Evolutionary conservation across 2,113 vertebrate species (phyloP), one percentile per base, ranked within the genome.

Genomic region (Laticauda laticaudata): DNA sequence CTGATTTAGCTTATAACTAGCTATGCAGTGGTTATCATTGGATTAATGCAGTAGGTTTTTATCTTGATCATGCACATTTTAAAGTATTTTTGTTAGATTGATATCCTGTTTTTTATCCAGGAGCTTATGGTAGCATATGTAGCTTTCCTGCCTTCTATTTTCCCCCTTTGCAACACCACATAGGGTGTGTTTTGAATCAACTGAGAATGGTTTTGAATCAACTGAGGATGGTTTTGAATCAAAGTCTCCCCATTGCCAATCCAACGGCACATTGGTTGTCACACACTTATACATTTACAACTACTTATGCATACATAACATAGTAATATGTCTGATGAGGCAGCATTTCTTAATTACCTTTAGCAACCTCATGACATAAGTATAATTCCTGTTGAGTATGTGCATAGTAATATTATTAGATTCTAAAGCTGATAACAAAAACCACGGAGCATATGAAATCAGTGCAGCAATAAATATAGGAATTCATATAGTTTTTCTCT

Each of bases 401-500:
- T 75, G 14, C 24, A 81, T 14, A 2, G 43, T 56, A 34, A 89
- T 11, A 15, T 45, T 23, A 89, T 11, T 56, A 51, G 10, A 3
- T 45, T 18, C 75, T 94, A 53, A 94, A 0, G 39, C 86, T 92
- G n/a, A 93, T 51, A 15, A 39, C 92, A 91, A 95, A 5, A 39
- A 87, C 87, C 86, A n/a, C 90, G 88, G 86, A 93, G 93, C 24
- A 90, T 0, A 45, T 86, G 91, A 96, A 96, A 91, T 88, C 94
- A 92, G 48, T 48, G 90, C 90, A 95, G 96, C 39, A 23, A 64
- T 51, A 90, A 90, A 34, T 39, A 93, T 92, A 88, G 56, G 94
- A 95, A 96, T 48, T 48, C 55, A 90, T 0, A 86, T 39, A 57
- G 24, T 93, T 95, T 95, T 94, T 94, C 93, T 92, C 94, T 97